These are phyloP conservation scores for Halictus ligatus DNA, from an alignment of 2,888 invertebrate species.

Conservation along the genomic window DNA sequence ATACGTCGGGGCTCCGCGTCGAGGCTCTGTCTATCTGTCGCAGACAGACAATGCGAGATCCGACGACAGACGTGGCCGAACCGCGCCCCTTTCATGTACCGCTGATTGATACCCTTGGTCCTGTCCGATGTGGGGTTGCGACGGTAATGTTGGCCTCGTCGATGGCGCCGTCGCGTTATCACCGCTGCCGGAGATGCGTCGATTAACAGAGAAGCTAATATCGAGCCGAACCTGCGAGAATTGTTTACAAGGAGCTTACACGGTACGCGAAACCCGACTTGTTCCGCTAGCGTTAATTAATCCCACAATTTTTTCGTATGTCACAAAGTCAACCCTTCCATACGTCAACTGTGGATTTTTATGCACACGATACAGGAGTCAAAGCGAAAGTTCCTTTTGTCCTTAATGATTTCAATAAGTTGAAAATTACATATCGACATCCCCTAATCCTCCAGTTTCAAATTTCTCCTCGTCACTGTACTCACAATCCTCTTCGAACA, in stretches of 20 bases:
- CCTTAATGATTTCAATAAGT: too few relatives aligned
- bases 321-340: too few relatives aligned
- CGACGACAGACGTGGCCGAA: constrained; percentile 76
- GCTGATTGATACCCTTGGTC: constrained; percentile 78
- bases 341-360: too few relatives aligned
- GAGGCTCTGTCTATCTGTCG: constrained; percentile 74
- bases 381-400: too few relatives aligned
- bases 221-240: constrained; percentile 49
- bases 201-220: constrained; percentile 57
- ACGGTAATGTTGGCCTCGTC: constrained; percentile 69
- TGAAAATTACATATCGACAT: too few relatives aligned
- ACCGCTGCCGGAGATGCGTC: constrained; percentile 64
- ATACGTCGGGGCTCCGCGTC: constrained; percentile 72
- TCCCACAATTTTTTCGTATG: background rate
- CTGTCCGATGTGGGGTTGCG: constrained; percentile 72
- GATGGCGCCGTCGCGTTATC: constrained; percentile 68
- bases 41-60: constrained; percentile 77
- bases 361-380: too few relatives aligned
- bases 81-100: constrained; percentile 80
- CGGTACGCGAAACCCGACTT: background rate
- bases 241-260: constrained; percentile 47
- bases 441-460: too few relatives aligned
- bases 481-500: too few relatives aligned
- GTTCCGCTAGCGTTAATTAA: background rate
- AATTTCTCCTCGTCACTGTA: too few relatives aligned